phyloP scores from a whole-genome alignment of 1,140 invertebrate genomes.

The Leucophenga varia region DNA sequence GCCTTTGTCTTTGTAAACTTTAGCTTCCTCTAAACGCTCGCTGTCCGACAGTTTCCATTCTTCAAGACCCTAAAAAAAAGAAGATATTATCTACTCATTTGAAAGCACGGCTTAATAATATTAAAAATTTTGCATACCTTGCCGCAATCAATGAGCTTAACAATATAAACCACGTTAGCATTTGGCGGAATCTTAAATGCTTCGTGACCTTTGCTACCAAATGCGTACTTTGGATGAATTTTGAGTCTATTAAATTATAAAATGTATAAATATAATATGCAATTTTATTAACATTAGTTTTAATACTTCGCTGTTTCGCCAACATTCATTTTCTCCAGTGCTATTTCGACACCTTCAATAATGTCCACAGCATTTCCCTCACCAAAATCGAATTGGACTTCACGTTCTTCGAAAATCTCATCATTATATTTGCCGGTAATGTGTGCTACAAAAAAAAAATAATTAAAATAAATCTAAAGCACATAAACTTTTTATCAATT shows the following conservation, averaged over 20 bases:
- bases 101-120: conserved; percentile 1
- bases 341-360: conserved; percentile 81
- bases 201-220: conserved; percentile 70
- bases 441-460: conserved; percentile 64
- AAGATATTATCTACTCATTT: conserved; percentile 16
- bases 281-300: no score
- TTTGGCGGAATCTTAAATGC: conserved; percentile 78
- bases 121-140: conserved; percentile 59
- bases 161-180: conserved; percentile 77
- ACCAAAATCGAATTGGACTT: conserved; percentile 82
- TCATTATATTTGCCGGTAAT: conserved; percentile 72
- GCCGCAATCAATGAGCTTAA: conserved; percentile 82
- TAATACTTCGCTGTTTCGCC: conserved; percentile 76
- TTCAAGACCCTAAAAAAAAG: conserved; percentile 59
- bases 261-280: no score
- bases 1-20: conserved; percentile 86
- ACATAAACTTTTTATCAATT: not conserved
- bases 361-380: conserved; percentile 78
- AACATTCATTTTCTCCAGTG: conserved; percentile 79
- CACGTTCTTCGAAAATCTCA: conserved; percentile 73
- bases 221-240: conserved; percentile 80
- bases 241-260: conserved; percentile 41
- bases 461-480: conserved; percentile 19
- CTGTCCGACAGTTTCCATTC: conserved; percentile 77
- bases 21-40: conserved; percentile 80